These are phyloP conservation scores for Centropyge bicolor DNA, from an alignment of 2,797 vertebrate genomes.

Conservation along the genomic window DNA sequence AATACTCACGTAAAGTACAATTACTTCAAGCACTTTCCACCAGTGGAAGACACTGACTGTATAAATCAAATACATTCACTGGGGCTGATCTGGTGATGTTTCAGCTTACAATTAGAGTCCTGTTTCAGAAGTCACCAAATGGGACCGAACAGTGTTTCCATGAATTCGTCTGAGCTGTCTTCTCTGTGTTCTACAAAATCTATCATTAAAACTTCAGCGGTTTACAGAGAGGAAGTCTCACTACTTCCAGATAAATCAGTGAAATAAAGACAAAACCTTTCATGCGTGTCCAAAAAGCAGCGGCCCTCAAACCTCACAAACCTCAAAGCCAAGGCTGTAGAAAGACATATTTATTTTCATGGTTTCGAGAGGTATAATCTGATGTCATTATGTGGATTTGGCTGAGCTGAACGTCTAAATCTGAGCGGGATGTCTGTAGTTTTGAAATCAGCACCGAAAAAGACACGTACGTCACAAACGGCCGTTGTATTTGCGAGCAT, in stretches of 20 bases:
- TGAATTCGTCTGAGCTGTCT: constrained; percentile 45
- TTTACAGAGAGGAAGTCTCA: constrained; percentile 72
- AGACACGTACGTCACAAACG: not conserved
- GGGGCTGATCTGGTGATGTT: constrained; percentile 36
- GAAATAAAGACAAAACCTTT: constrained; percentile 72
- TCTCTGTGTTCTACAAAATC: constrained; percentile 55
- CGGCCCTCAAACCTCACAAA: constrained; percentile 62
- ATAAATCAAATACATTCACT: constrained; percentile 38
- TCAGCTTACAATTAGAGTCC: constrained; percentile 42
- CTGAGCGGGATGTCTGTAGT: constrained; percentile 42
- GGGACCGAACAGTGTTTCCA: constrained; percentile 16
- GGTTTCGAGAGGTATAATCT: constrained; percentile 78
- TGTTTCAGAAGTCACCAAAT: constrained; percentile 41
- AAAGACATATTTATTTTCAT: constrained; percentile 80
- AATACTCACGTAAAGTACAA: not conserved
- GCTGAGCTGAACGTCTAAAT: constrained; percentile 55
- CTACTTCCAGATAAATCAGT: constrained; percentile 73
- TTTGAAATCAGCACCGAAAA: constrained; percentile 61
- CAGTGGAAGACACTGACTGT: not conserved
- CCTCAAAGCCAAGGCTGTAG: constrained; percentile 73
- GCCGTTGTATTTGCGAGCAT: not conserved
- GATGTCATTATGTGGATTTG: constrained; percentile 79
- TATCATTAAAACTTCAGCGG: constrained; percentile 70
- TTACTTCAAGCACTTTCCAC: not conserved
- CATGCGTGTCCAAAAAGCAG: constrained; percentile 70